Conservation (phyloP, 2,113 vertebrate genomes). For the Tupaia tana region DNA sequence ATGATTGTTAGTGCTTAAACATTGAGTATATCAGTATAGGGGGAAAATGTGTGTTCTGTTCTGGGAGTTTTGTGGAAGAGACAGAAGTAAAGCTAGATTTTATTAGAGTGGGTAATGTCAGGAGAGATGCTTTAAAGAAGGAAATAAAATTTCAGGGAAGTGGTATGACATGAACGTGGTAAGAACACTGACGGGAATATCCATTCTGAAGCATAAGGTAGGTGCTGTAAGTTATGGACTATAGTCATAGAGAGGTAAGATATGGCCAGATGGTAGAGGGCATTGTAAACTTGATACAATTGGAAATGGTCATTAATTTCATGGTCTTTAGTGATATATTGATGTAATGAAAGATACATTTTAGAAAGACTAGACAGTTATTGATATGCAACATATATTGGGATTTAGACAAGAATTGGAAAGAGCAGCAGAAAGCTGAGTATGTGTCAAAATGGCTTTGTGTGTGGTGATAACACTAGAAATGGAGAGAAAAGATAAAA, state of each 20-base stretch:
- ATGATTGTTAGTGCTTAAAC: slow-evolving; percentile 17
- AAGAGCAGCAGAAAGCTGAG: not conserved
- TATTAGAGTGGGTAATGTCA: not conserved
- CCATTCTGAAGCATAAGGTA: not conserved
- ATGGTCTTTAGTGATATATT: not conserved
- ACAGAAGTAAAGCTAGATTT: not conserved
- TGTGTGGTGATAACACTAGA: not conserved
- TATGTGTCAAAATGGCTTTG: not conserved
- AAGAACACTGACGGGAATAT: not conserved
- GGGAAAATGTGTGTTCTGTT: not conserved
- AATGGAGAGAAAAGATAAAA: slow-evolving; percentile 40
- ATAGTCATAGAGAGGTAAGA: slow-evolving; percentile 1
- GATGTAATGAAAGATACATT: not conserved
- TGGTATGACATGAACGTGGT: not conserved
- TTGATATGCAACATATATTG: not conserved
- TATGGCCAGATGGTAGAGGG: not conserved
- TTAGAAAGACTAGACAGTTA: slow-evolving; percentile 12
- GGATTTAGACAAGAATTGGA: slow-evolving; percentile 34
- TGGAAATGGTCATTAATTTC: slow-evolving; percentile 4
- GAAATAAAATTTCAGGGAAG: not conserved
- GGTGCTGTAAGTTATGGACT: not conserved
- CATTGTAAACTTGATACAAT: not conserved
- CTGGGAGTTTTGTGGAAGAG: not conserved
- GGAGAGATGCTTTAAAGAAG: slow-evolving; percentile 8
- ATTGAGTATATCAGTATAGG: not conserved